Evolutionary conservation across 2,113 vertebrate species (phyloP), one percentile per base, ranked within the genome.

Genomic region (Perca schrenkii): DNA sequence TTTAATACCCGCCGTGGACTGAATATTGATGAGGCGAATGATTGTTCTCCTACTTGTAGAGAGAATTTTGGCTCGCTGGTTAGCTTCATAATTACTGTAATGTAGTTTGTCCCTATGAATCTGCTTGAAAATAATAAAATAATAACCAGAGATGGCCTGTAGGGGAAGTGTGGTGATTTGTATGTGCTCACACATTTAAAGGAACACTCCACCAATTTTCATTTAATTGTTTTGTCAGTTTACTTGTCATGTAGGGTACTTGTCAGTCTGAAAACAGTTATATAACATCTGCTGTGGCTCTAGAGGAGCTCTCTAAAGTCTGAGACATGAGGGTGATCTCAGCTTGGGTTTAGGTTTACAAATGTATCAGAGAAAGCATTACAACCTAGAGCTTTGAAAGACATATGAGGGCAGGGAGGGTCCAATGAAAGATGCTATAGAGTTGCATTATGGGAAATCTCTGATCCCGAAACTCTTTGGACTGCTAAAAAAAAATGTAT

Each of bases 11-110:
- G 25, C 6, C 4, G 28, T 58, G 40, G 36, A 52, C 54, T 22
- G 73, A 72, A 86, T 73, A 25, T 47, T 66, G 13, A 71, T 61
- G 69, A 68, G 11, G 47, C 3, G 4, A 70, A 61, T 47, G 56
- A 36, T 69, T 50, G 65, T 66, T 70, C 73, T 52, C 28, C 10
- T 50, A 19, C 68, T 46, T 74, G 72, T 61, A 43, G 36, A 40
- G 36, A 28, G 57, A 46, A 68, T 58, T 81, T 57, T 54, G 52
- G 21, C 64, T 77, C 34, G 53, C 8, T 83, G 34, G 3, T 57
- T 25, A 0, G 15, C 2, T 58, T 71, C 50, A 49, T 82, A 54
- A 77, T 73, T 77, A 49, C 60, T 68, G 57, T 53, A 49, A 64
- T 68, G 57, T 53, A 76, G 31, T 31, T 36, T 52, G 28, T 79